Evolutionary conservation across 2,888 invertebrate species (phyloP).

Genomic region (Baronia brevicornis): DNA sequence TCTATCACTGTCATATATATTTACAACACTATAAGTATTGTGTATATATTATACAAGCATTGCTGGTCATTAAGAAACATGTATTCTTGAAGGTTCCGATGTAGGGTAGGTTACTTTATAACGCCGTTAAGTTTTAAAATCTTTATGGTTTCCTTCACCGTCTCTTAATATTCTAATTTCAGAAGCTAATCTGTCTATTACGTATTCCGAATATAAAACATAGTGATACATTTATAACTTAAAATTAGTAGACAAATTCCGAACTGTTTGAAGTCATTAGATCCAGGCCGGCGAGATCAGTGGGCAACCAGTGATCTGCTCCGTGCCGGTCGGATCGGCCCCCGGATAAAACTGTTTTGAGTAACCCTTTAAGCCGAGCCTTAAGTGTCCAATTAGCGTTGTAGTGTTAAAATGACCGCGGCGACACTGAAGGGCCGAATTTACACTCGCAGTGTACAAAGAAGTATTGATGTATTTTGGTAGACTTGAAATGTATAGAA

Average conservation of each 20-base stretch:
- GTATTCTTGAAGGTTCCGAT: no score
- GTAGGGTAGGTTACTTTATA: no score
- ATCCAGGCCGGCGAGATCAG: constrained; percentile 7
- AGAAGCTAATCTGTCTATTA: constrained; percentile 10
- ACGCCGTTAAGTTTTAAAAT: no score
- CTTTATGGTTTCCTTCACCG: no score
- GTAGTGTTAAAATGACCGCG: constrained; percentile 69
- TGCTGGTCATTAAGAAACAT: no score
- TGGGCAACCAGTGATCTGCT: constrained; percentile 15
- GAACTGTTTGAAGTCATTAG: constrained; percentile 2
- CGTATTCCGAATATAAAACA: constrained; percentile 5
- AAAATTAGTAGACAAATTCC: constrained; percentile 4
- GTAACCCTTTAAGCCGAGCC: constrained; percentile 41
- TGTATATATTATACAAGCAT: no score
- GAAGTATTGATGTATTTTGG: constrained; percentile 47
- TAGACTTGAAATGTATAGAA: constrained; percentile 20
- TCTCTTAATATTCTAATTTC: no score
- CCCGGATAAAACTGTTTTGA: constrained; percentile 63
- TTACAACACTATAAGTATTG: no score
- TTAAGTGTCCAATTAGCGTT: constrained; percentile 71
- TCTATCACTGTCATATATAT: no score
- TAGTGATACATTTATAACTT: constrained; percentile 2
- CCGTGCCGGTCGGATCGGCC: constrained; percentile 43
- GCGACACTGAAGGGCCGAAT: constrained; percentile 65
- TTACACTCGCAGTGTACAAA: constrained; percentile 61